These are phyloP conservation scores for Erpetoichthys calabaricus DNA, from an alignment of 2,797 vertebrate genomes.

Conservation along the genomic window DNA sequence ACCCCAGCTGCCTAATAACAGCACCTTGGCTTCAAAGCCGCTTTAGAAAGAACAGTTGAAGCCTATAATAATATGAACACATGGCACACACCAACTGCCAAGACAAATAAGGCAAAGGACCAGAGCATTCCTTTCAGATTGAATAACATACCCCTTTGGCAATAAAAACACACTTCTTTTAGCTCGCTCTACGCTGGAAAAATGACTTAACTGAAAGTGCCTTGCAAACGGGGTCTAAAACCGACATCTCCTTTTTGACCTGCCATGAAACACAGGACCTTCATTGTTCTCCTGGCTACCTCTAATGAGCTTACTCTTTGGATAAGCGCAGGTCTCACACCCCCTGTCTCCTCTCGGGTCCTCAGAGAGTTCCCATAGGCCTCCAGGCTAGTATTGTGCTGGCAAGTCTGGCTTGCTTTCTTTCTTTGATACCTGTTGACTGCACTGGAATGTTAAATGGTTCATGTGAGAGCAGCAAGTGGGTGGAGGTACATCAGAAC, in stretches of 20 bases:
- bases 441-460: too few relatives aligned
- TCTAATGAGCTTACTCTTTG: too few relatives aligned
- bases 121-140: conserved; percentile 59
- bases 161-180: conserved; percentile 36
- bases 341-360: too few relatives aligned
- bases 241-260: conserved; percentile 9
- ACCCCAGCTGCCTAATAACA: conserved; percentile 43
- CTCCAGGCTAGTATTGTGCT: too few relatives aligned
- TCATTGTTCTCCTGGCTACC: too few relatives aligned
- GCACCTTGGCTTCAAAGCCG: conserved; percentile 19
- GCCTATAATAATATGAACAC: conserved; percentile 57
- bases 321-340: too few relatives aligned
- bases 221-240: conserved; percentile 8
- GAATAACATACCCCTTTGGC: conserved; percentile 51
- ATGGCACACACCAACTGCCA: conserved; percentile 48
- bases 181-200: conserved; percentile 34
- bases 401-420: too few relatives aligned
- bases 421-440: too few relatives aligned
- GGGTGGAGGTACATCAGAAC: too few relatives aligned
- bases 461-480: too few relatives aligned
- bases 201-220: conserved; percentile 13
- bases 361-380: too few relatives aligned
- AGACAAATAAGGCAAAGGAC: conserved; percentile 56
- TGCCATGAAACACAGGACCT: background rate
- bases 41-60: conserved; percentile 28